A percentile compares a stretch with the other conserved stretches of the same genome.
Evolutionary conservation across 2,797 vertebrate species (phyloP).

Genomic region (Morus bassanus): DNA sequence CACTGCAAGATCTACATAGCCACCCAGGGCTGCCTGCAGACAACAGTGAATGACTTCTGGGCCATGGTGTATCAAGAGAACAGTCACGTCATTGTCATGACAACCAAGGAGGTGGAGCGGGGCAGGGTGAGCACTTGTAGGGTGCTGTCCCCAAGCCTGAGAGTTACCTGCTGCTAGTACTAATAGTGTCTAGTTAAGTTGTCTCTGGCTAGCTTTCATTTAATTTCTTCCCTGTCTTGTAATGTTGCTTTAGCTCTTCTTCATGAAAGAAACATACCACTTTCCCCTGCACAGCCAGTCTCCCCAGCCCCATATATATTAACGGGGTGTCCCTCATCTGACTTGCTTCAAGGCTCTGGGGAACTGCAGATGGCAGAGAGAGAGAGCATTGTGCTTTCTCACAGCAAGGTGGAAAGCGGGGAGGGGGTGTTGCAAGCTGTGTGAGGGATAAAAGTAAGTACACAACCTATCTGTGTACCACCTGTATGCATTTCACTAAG

Average conservation of each 20-base stretch:
- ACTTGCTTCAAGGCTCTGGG: neutral
- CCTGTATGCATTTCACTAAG: neutral
- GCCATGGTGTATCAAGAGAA: constrained; percentile 90
- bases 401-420: neutral
- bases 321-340: neutral
- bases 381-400: neutral
- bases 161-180: neutral
- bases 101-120: constrained; percentile 87
- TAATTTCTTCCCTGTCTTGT: neutral
- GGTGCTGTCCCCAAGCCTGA: neutral
- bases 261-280: neutral
- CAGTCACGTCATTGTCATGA: constrained; percentile 87
- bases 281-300: neutral
- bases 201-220: neutral
- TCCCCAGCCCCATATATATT: neutral
- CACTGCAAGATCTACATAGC: constrained; percentile 85
- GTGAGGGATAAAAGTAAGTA: neutral
- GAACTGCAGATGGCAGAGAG: neutral
- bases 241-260: neutral
- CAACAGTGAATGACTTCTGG: constrained; percentile 87
- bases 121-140: constrained; percentile 76
- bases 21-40: constrained; percentile 89
- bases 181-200: neutral
- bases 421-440: neutral
- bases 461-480: neutral